These are phyloP conservation scores for Hippasteria phrygiana DNA, from an alignment of 53 echinoderm and acorn worm species.

Conservation along the genomic window DNA sequence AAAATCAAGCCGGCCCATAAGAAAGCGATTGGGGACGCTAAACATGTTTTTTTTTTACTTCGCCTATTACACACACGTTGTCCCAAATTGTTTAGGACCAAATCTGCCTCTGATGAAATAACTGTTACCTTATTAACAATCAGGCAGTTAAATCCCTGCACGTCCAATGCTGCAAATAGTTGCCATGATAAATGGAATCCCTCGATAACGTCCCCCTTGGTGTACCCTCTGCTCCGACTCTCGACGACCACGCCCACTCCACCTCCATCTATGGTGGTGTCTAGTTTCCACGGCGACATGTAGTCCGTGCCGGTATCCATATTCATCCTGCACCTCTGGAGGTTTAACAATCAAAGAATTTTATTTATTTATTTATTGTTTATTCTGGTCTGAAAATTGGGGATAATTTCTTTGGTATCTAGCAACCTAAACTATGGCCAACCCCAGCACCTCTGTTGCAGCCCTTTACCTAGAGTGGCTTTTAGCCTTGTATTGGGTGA, in stretches of 20 bases:
- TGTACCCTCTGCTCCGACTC: slow-evolving; percentile 72
- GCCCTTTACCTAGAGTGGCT: no score
- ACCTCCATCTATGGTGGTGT: slow-evolving; percentile 87
- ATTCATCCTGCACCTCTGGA: slow-evolving; percentile 91
- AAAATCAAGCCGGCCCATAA: no score
- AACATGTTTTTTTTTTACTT: no score
- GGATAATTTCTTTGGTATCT: no score
- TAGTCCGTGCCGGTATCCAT: slow-evolving; percentile 96
- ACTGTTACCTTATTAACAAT: slow-evolving; percentile 88
- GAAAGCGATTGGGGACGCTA: no score
- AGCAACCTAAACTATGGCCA: no score
- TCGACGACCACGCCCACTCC: slow-evolving; percentile 91
- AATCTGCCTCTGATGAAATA: no score
- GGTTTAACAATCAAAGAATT: neutral
- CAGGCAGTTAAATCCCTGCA: slow-evolving; percentile 94
- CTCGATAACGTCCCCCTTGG: slow-evolving; percentile 88
- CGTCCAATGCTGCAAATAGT: slow-evolving; percentile 78
- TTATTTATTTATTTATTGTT: neutral
- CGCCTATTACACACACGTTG: no score
- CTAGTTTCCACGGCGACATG: slow-evolving; percentile 88
- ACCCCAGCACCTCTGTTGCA: no score
- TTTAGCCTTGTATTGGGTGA: no score
- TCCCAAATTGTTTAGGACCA: no score
- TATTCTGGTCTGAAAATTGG: no score
- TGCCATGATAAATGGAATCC: slow-evolving; percentile 98